Evolutionary conservation across 2,113 vertebrate species (phyloP), one percentile per base, ranked within the genome.

Genomic region (Alaudala cheleensis): DNA sequence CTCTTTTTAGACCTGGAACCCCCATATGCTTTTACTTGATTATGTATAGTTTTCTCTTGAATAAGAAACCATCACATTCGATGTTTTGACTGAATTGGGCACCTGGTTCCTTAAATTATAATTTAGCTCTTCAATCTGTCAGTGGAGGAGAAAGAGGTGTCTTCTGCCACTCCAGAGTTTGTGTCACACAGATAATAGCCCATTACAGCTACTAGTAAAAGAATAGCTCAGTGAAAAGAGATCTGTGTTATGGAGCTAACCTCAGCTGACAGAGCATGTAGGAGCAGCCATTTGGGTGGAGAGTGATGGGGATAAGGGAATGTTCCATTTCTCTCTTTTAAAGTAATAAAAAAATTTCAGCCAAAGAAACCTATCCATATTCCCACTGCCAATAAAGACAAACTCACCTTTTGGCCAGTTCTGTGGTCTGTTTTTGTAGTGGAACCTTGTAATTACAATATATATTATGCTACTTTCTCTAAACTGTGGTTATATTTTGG

Each of bases 51-150:
- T 79, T 91, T 89, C 56, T 78, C 26, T 57, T 81, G 92, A 92
- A 83, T 78, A 92, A 92, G 56, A 54, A 91, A 79, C 31, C 62
- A 77, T 81, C 60, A 61, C 37, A 37, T 18, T 33, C 92, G 67
- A 58, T 90, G 53, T 92, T 93, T 90, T 90, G 81, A 93, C 61
- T 76, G 81, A 92, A 65, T 15, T 90, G 16, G 54, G 62, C 88
- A 90, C 79, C 82, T 88, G 33, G 76, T 91, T 86, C 56, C 64
- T 81, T 90, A 71, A 92, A 93, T 90, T 89, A 74, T 78, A 83
- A 86, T 92, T 90, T 64, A 77, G 49, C 45, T 87, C 58, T 94
- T 93, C 70, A 34, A 0, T 77, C 53, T 82, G 81, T 65, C 88
- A 82, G 45, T 9, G 7, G 66, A 80, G n/a, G 47, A 86, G 44